These are phyloP conservation scores for Aphidoletes aphidimyza DNA, from an alignment of 2,888 invertebrate species.

Conservation along the genomic window DNA sequence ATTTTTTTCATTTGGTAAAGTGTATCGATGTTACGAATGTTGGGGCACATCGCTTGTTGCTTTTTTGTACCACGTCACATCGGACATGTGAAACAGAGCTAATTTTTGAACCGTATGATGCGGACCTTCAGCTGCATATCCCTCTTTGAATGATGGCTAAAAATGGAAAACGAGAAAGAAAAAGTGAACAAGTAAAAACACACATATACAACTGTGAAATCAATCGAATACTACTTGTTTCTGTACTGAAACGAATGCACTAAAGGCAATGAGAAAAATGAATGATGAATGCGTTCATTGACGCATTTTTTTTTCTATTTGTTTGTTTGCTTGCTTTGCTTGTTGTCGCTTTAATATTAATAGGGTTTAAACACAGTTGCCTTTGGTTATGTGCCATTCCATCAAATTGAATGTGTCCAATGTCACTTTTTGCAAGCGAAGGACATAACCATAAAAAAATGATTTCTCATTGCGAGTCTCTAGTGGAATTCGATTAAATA, in stretches of 20 bases:
- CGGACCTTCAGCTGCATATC: background rate
- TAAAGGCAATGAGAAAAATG: conserved; percentile 26
- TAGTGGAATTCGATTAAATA: conserved; percentile 3
- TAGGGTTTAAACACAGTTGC: conserved; percentile 27
- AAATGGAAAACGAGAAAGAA: background rate
- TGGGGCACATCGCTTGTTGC: background rate
- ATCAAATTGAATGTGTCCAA: conserved; percentile 45
- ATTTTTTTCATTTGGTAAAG: conserved; percentile 20
- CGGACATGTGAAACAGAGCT: background rate
- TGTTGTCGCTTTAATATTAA: conserved; percentile 27
- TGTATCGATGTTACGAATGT: conserved; percentile 18
- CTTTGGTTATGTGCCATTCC: conserved; percentile 14
- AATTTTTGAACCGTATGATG: conserved; percentile 28
- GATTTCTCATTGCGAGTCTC: too few species aligned
- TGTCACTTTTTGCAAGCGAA: background rate
- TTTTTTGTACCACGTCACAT: background rate
- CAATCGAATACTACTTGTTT: background rate
- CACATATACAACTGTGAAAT: too few species aligned
- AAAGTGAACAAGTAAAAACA: background rate
- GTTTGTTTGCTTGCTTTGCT: background rate
- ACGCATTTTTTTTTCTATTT: background rate
- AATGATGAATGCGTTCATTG: conserved; percentile 32
- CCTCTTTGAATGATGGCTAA: background rate
- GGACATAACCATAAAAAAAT: too few species aligned
- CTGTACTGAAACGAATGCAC: background rate